Conservation (phyloP, 2,888 invertebrate genomes). For the Trissolcus brochymenae region DNA sequence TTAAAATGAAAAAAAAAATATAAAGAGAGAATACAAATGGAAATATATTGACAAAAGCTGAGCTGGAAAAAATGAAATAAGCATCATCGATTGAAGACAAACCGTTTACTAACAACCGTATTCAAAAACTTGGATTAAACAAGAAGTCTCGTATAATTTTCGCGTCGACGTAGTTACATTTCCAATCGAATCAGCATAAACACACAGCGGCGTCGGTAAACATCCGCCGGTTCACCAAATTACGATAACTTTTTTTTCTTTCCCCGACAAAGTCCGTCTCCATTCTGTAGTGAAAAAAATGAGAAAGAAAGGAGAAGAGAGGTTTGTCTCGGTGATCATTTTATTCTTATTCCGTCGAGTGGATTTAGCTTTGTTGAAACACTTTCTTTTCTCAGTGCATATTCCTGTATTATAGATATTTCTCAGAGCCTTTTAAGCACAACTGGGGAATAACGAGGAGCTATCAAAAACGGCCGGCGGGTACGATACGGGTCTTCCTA, state of each 20-base stretch:
- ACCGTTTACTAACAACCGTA: too few relatives aligned
- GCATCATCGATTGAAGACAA: too few relatives aligned
- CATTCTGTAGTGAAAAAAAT: conserved; percentile 17
- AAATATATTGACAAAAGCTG: too few relatives aligned
- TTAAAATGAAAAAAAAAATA: too few relatives aligned
- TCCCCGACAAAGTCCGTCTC: not conserved
- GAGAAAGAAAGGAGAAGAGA: not conserved
- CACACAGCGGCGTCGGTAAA: not conserved
- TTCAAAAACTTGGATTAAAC: not conserved
- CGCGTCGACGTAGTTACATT: not conserved
- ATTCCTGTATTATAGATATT: conserved; percentile 49
- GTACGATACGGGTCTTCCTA: conserved; percentile 54
- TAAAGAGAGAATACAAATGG: too few relatives aligned
- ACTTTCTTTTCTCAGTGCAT: conserved; percentile 43
- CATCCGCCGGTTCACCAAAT: not conserved
- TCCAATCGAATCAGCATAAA: conserved; percentile 5
- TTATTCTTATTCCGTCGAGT: conserved; percentile 47
- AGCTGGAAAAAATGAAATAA: too few relatives aligned
- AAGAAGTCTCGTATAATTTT: not conserved
- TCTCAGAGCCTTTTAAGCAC: conserved; percentile 50
- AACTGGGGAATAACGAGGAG: conserved; percentile 55
- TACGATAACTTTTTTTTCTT: not conserved
- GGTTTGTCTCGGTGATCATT: conserved; percentile 42
- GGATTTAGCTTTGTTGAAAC: conserved; percentile 47
- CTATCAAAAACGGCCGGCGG: conserved; percentile 54